phyloP scores from a whole-genome alignment of 2,888 invertebrate species.

The Acrobasis suavella region DNA sequence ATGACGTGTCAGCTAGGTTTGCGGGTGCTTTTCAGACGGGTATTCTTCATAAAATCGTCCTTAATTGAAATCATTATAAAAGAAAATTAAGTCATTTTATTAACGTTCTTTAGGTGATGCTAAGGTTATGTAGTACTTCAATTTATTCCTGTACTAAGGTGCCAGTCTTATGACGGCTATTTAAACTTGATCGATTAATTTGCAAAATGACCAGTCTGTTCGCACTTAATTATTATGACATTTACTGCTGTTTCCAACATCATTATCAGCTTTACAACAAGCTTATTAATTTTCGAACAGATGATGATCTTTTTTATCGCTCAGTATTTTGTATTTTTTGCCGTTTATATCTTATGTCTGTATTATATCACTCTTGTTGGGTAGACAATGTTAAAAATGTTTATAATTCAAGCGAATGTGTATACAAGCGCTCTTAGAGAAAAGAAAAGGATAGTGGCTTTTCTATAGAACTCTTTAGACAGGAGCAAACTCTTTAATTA shows the following conservation, averaged over 20 bases:
- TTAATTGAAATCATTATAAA: neutral
- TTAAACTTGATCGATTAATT: neutral
- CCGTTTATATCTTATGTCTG: too few species aligned
- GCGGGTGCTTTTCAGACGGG: too few species aligned
- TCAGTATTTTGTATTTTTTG: neutral
- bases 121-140: too few species aligned
- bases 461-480: too few species aligned
- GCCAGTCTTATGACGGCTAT: neutral
- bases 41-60: neutral
- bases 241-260: neutral
- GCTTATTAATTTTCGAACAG: neutral
- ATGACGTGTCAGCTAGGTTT: too few species aligned
- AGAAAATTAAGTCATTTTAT: neutral
- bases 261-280: neutral
- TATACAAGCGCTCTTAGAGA: too few species aligned
- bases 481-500: too few species aligned
- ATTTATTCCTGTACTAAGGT: too few species aligned
- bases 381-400: too few species aligned
- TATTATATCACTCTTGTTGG: too few species aligned
- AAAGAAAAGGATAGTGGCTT: too few species aligned
- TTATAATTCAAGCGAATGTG: too few species aligned
- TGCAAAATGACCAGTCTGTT: neutral
- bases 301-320: neutral
- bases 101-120: neutral
- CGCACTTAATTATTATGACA: neutral